Evolutionary conservation across 2,113 vertebrate genomes (phyloP).

Genomic region (Polypterus senegalus): DNA sequence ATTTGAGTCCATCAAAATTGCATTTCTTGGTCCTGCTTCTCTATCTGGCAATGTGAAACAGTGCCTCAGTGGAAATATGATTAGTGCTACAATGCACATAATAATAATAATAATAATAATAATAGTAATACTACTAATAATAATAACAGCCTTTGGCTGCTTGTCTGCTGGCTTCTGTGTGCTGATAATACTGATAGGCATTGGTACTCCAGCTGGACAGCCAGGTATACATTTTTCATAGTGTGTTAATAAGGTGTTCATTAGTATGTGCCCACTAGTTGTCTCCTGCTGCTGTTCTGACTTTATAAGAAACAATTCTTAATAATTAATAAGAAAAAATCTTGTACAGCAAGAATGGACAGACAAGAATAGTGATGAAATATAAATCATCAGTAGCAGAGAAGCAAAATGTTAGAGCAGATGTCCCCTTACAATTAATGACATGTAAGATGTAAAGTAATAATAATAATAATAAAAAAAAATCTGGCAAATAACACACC

Average conservation of each 20-base stretch:
- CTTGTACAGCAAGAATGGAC: background rate
- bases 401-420: slow-evolving; percentile 30
- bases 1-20: too few relatives aligned
- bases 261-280: slow-evolving; percentile 64
- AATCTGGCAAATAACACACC: slow-evolving; percentile 34
- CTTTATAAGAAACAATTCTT: slow-evolving; percentile 26
- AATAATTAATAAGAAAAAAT: background rate
- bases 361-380: background rate
- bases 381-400: background rate
- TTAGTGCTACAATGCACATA: too few relatives aligned
- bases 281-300: slow-evolving; percentile 50
- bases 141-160: too few relatives aligned
- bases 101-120: too few relatives aligned
- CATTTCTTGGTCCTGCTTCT: too few relatives aligned
- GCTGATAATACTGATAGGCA: slow-evolving; percentile 43
- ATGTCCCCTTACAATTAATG: slow-evolving; percentile 21
- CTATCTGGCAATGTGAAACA: too few relatives aligned
- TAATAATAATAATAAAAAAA: slow-evolving; percentile 39
- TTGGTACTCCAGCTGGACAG: slow-evolving; percentile 27
- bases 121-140: too few relatives aligned
- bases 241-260: slow-evolving; percentile 71
- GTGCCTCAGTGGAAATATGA: too few relatives aligned
- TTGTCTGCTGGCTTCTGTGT: background rate
- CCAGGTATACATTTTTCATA: slow-evolving; percentile 63
- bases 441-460: slow-evolving; percentile 20